Evolutionary conservation across 2,888 invertebrate genomes (phyloP).

Genomic region (Hydrotaea diabolus): DNA sequence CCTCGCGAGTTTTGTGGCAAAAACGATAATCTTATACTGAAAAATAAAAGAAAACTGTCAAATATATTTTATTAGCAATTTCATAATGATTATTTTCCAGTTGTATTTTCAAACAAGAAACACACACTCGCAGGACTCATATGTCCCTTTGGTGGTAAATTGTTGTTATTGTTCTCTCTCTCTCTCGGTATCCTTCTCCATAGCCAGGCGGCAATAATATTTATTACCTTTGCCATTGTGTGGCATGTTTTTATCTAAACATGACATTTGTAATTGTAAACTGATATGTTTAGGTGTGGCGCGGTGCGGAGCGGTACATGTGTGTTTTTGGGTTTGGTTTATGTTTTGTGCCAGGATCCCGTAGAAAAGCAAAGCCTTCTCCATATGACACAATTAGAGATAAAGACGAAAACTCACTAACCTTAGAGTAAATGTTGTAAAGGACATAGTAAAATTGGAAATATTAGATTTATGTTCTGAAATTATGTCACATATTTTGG

Average conservation of each 20-base stretch:
- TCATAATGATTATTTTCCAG: conserved; percentile 55
- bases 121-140: conserved; percentile 20
- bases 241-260: conserved; percentile 56
- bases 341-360: background rate
- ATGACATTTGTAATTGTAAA: conserved; percentile 68
- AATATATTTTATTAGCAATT: conserved; percentile 65
- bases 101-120: background rate
- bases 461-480: conserved; percentile 61
- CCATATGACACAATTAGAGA: conserved; percentile 64
- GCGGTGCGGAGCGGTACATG: conserved; percentile 2
- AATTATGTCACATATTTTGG: conserved; percentile 49
- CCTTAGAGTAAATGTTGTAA: too few relatives aligned
- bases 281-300: conserved; percentile 65
- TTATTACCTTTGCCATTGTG: conserved; percentile 60
- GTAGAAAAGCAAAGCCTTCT: conserved; percentile 14
- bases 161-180: conserved; percentile 40
- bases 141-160: conserved; percentile 54
- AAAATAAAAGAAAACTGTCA: conserved; percentile 54
- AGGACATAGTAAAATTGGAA: conserved; percentile 42
- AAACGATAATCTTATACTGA: conserved; percentile 38
- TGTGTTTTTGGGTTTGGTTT: background rate
- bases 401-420: conserved; percentile 31
- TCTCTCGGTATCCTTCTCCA: too few relatives aligned
- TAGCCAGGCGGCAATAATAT: too few relatives aligned
- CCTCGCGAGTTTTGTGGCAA: conserved; percentile 48